Evolutionary conservation across 1,140 invertebrate species (phyloP).

Genomic region (Zeugodacus cucurbitae): DNA sequence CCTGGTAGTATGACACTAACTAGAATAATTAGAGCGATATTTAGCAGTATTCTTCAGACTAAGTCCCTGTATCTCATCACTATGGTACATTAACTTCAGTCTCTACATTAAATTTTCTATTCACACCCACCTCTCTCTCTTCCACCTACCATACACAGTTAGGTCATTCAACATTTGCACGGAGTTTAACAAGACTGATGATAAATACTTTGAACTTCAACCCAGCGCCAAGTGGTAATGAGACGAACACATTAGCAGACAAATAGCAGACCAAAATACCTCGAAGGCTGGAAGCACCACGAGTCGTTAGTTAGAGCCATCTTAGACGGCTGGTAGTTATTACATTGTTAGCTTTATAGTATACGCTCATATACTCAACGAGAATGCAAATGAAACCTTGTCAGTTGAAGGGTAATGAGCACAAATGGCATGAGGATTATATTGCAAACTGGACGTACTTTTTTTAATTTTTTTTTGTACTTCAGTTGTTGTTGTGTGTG

Average conservation of each 20-base stretch:
- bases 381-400: background rate
- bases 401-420: constrained; percentile 1
- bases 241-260: background rate
- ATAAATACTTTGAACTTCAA: constrained; percentile 30
- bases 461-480: background rate
- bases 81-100: too few relatives aligned
- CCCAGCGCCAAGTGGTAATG: constrained; percentile 10
- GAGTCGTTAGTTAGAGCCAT: background rate
- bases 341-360: background rate
- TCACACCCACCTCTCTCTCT: too few relatives aligned
- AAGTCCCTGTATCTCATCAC: too few relatives aligned
- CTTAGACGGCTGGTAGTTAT: too few relatives aligned
- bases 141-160: too few relatives aligned
- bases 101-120: background rate
- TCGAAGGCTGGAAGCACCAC: background rate
- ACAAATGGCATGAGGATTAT: background rate
- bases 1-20: too few relatives aligned
- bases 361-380: too few relatives aligned
- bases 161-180: background rate
- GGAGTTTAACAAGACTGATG: background rate
- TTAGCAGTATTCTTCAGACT: too few relatives aligned
- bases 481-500: too few relatives aligned
- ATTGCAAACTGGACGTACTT: background rate
- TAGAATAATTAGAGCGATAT: too few relatives aligned
- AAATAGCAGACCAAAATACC: background rate